Base-by-base conservation (phyloP, 2,888 invertebrate species). In the Hipparchia sbordonii region DNA sequence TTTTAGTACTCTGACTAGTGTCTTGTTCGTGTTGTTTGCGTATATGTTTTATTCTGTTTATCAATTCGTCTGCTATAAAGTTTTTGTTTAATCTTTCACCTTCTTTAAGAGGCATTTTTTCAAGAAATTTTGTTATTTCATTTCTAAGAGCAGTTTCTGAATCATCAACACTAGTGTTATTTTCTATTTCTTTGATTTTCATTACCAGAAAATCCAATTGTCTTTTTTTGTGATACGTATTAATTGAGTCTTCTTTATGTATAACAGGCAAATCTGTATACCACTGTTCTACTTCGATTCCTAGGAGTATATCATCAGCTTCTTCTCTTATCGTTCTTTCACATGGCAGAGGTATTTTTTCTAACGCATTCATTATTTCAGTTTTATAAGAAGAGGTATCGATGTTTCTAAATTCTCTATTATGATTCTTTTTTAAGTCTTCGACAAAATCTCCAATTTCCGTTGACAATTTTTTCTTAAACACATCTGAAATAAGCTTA, bases 261-360 rank as follows among this genome's bases (percentile, higher is more conserved):
- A 79, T 46, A 23, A 87, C 52, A 2, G 89, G 88, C 56, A 91
- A 77, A 68, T 88, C 86, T n/a, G 78, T 75, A 75, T 86, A 82
- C 91, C 91, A 92, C 48, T 87, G 82, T 45, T 88, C 87, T 2
- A 92, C 81, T 79, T 91, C 91, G 0, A 82, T 71, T 6, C 82
- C 83, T 23, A 91, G 71, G 23, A 88, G 73, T 67, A 91, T 86
- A 76, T 87, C 85, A 75, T 87, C 84, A 0, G 85, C 87, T 83
- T 90, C 90, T 65, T 86, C 82, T 77, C 77, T 81, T 13, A 91
- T 71, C 2, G 81, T 81, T n/a, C 83, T 79, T 7, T 83, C 80
- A 63, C 78, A 78, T 0, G 91, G 91, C n/a, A 83, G 23, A 12
- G 90, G 86, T 0, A 91, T 87, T 75, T 83, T 85, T 33, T 83